A percentile compares a stretch with the other conserved stretches of the same genome.
phyloP scores from a whole-genome alignment of 2,797 vertebrate genomes.

The Morelia viridis region DNA sequence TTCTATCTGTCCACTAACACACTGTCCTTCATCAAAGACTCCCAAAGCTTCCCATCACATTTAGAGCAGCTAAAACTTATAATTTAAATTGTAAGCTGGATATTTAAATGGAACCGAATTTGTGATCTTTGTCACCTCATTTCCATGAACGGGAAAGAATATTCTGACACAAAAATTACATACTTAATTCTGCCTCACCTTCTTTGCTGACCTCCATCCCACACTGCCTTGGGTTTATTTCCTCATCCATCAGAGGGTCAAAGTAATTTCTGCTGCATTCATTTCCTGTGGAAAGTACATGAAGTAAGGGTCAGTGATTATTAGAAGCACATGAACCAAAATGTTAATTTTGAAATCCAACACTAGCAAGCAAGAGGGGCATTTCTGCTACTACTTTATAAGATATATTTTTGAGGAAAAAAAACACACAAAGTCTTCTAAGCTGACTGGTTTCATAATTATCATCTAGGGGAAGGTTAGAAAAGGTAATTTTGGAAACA shows the following conservation, averaged over 20 bases:
- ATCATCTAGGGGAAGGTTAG: slow-evolving; percentile 93
- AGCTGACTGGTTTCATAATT: slow-evolving; percentile 91
- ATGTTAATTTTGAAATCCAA: slow-evolving; percentile 98
- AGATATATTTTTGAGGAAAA: slow-evolving; percentile 66
- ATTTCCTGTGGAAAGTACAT: slow-evolving; percentile 94
- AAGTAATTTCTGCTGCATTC: slow-evolving; percentile 93
- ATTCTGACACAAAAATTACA: slow-evolving; percentile 94
- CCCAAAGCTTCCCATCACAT: slow-evolving; percentile 29
- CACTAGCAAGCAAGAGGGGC: slow-evolving; percentile 80
- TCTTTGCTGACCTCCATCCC: slow-evolving; percentile 84
- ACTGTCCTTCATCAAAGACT: slow-evolving; percentile 72
- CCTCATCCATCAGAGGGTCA: slow-evolving; percentile 86
- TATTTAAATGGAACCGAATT: slow-evolving; percentile 77
- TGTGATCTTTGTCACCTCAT: slow-evolving; percentile 91
- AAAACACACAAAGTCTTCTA: slow-evolving; percentile 74
- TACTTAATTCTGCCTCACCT: slow-evolving; percentile 99
- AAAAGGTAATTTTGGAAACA: slow-evolving; percentile 93
- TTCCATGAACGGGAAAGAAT: slow-evolving; percentile 95
- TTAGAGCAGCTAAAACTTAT: slow-evolving; percentile 58
- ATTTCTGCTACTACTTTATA: slow-evolving; percentile 85
- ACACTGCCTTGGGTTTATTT: slow-evolving; percentile 90
- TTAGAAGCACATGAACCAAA: slow-evolving; percentile 99
- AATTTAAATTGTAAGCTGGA: slow-evolving; percentile 74
- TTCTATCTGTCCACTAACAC: slow-evolving; percentile 46
- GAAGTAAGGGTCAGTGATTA: slow-evolving; percentile 91